Conservation (phyloP, 2,888 invertebrate genomes). For the Ceraclea dissimilis region DNA sequence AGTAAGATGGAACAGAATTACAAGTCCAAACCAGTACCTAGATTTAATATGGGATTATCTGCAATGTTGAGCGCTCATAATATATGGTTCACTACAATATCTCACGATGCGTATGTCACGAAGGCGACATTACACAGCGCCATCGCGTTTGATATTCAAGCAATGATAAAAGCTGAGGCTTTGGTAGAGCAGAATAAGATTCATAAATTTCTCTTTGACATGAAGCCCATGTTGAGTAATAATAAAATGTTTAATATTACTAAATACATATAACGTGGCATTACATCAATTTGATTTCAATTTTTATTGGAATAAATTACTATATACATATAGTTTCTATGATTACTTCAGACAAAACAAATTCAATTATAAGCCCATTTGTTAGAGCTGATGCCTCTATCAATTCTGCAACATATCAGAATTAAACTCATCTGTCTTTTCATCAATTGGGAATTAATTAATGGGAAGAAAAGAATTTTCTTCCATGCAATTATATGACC, state of each 20-base stretch:
- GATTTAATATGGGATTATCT: background rate
- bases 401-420: too few relatives aligned
- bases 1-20: background rate
- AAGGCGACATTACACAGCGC: background rate
- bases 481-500: too few relatives aligned
- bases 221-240: background rate
- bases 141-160: background rate
- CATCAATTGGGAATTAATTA: too few relatives aligned
- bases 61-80: background rate
- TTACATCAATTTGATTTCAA: too few relatives aligned
- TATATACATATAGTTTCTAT: too few relatives aligned
- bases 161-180: background rate
- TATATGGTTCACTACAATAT: background rate
- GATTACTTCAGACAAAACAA: too few relatives aligned
- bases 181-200: background rate
- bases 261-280: too few relatives aligned
- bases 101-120: background rate
- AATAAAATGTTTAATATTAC: background rate
- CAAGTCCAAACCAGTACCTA: background rate
- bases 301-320: too few relatives aligned
- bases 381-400: too few relatives aligned
- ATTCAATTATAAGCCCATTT: too few relatives aligned
- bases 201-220: background rate
- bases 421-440: too few relatives aligned
- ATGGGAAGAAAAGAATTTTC: too few relatives aligned